These are phyloP conservation scores for Pristiophorus japonicus DNA, from an alignment of 2,113 vertebrate species.

Conservation along the genomic window DNA sequence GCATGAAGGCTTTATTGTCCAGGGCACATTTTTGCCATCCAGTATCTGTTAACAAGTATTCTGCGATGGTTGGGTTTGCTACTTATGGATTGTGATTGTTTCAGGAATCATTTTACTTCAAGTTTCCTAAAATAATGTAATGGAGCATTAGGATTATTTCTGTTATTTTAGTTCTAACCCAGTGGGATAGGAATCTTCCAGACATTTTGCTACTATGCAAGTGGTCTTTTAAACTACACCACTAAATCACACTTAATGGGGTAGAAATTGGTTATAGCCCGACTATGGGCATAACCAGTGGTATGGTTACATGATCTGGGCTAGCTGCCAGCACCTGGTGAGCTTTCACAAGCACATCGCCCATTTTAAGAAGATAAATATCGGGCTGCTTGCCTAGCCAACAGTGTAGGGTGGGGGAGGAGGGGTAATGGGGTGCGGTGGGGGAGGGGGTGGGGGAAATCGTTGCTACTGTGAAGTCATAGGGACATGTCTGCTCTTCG, in stretches of 20 bases:
- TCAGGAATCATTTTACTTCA: not conserved
- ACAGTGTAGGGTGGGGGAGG: not conserved
- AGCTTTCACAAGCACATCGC: not conserved
- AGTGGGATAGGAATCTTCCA: slow-evolving; percentile 20
- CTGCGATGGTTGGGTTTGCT: not conserved
- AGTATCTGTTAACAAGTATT: not conserved
- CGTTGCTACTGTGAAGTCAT: not conserved
- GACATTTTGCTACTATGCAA: not conserved
- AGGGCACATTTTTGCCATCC: not conserved
- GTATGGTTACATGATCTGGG: not conserved
- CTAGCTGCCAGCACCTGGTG: not conserved
- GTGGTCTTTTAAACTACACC: not conserved
- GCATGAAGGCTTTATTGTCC: not conserved
- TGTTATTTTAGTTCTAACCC: not conserved
- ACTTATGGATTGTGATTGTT: not conserved
- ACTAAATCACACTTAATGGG: not conserved
- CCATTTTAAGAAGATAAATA: not conserved
- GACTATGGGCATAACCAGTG: not conserved
- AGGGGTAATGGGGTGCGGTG: not conserved
- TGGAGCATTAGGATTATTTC: slow-evolving; percentile 2
- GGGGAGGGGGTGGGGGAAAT: too few species aligned
- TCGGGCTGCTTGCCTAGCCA: not conserved
- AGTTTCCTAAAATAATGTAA: not conserved
- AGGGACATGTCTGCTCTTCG: not conserved
- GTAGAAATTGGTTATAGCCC: slow-evolving; percentile 4